These are phyloP conservation scores for Neoitamus cyanurus DNA, from an alignment of 2,888 invertebrate species.

Conservation along the genomic window DNA sequence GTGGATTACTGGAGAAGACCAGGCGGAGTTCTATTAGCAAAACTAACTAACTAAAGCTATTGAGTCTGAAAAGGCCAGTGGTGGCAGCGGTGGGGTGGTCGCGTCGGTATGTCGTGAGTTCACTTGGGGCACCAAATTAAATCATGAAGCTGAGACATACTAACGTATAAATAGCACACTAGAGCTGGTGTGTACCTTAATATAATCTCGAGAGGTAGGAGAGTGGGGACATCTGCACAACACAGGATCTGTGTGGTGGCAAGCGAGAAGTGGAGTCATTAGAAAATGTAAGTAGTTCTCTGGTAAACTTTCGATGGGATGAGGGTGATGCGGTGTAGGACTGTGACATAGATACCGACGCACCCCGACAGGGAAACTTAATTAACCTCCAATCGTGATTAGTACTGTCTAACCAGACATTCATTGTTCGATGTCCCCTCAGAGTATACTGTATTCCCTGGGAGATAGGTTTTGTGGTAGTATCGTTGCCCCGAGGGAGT, in stretches of 20 bases:
- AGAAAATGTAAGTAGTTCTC: conserved; percentile 21
- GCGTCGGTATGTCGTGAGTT: not conserved
- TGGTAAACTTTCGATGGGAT: not conserved
- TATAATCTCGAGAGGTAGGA: not conserved
- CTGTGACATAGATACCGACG: conserved; percentile 11
- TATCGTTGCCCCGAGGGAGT: not conserved
- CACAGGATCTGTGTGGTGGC: not conserved
- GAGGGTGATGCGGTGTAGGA: not conserved
- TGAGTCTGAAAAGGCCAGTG: not conserved
- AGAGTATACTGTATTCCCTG: not conserved
- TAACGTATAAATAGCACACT: conserved; percentile 28
- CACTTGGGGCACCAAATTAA: conserved; percentile 31
- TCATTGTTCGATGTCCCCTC: not conserved
- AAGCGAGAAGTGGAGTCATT: conserved; percentile 20
- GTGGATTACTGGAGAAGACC: not conserved
- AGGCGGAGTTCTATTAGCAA: not conserved
- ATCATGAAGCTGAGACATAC: conserved; percentile 32
- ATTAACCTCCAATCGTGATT: conserved; percentile 44
- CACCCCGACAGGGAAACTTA: conserved; percentile 34
- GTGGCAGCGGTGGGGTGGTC: not conserved
- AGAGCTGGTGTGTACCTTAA: conserved; percentile 2
- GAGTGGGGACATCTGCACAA: not conserved
- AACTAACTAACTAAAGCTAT: conserved; percentile 39
- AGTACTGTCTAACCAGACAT: conserved; percentile 51
- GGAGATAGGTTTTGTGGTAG: not conserved